Percentiles rank a stretch among this genome's conserved stretches.
Evolutionary conservation across 2,888 invertebrate genomes (phyloP).

Genomic region (Cephus nigrinus): DNA sequence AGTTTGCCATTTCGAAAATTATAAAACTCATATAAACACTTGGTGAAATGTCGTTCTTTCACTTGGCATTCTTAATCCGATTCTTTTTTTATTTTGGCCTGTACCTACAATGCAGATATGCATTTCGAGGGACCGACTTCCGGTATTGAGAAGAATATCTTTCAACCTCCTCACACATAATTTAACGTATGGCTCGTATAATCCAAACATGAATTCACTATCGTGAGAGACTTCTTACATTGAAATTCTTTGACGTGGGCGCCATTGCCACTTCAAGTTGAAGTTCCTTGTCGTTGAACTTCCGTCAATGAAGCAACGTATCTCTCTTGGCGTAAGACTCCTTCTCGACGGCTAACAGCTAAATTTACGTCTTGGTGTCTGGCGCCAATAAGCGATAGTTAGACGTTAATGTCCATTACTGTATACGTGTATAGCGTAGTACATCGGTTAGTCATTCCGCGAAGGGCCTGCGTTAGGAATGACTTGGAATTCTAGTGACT

Average conservation of each 20-base stretch:
- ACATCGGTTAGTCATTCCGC: background rate
- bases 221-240: background rate
- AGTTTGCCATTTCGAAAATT: background rate
- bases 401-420: background rate
- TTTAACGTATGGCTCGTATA: background rate
- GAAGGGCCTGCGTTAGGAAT: background rate
- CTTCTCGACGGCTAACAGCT: background rate
- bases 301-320: background rate
- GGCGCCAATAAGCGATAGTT: background rate
- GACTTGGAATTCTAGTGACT: background rate
- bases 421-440: background rate
- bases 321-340: background rate
- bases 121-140: background rate
- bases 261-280: background rate
- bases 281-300: background rate
- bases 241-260: background rate
- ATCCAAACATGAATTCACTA: background rate
- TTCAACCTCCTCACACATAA: background rate
- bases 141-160: background rate
- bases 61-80: too few relatives aligned
- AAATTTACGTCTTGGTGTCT: background rate
- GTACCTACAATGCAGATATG: background rate
- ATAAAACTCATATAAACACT: background rate
- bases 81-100: too few relatives aligned
- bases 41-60: too few relatives aligned